Evolutionary conservation across 2,113 vertebrate genomes (phyloP).

Genomic region (Sprattus sprattus): DNA sequence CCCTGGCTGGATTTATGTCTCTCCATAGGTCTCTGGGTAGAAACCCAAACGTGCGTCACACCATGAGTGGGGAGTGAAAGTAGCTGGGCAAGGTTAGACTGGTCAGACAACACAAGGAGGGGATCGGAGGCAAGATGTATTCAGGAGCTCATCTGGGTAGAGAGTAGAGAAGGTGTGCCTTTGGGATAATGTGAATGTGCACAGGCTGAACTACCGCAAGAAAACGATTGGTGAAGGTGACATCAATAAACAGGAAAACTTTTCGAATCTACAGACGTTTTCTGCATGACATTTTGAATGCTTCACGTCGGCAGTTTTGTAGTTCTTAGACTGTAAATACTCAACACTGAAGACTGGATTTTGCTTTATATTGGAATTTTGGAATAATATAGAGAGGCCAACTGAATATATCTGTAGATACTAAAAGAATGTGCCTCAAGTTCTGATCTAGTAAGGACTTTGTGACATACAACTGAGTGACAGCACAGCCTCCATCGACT

Average conservation of each 20-base stretch:
- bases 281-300: not conserved
- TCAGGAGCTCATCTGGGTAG: not conserved
- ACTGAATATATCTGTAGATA: not conserved
- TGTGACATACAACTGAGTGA: not conserved
- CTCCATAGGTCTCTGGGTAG: not conserved
- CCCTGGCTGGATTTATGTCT: not conserved
- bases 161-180: not conserved
- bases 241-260: not conserved
- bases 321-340: not conserved
- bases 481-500: not conserved
- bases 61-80: not conserved
- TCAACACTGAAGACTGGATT: not conserved
- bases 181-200: not conserved
- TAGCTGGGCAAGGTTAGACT: not conserved
- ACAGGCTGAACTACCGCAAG: not conserved
- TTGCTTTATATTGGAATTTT: not conserved
- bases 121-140: not conserved
- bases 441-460: not conserved
- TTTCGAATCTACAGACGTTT: not conserved
- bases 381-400: not conserved
- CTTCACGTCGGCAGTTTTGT: not conserved
- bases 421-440: too few relatives aligned
- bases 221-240: not conserved
- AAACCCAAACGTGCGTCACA: not conserved
- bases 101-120: not conserved